Conservation (phyloP, 2,113 vertebrate genomes). For the Promerops cafer region DNA sequence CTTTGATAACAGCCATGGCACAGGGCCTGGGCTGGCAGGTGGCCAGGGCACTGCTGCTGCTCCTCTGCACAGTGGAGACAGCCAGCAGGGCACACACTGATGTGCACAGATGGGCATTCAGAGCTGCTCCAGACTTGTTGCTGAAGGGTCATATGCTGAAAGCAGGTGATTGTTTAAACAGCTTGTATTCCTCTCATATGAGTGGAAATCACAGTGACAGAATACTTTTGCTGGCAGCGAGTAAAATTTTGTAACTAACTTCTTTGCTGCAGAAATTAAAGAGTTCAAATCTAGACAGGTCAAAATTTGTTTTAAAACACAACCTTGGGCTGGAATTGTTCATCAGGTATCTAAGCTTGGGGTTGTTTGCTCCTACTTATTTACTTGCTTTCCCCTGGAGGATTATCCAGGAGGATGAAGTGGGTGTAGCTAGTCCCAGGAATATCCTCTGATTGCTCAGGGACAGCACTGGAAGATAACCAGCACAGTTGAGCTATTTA, state of each 20-base stretch:
- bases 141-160: background rate
- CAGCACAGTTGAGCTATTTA: background rate
- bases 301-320: background rate
- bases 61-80: background rate
- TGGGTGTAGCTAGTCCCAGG: background rate
- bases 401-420: background rate
- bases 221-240: background rate
- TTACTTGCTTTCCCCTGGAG: background rate
- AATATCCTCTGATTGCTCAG: background rate
- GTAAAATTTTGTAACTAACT: background rate
- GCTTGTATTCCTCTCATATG: background rate
- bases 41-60: background rate
- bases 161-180: background rate
- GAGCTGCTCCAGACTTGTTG: background rate
- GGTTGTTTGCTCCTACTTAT: background rate
- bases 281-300: background rate
- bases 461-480: background rate
- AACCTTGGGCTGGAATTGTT: background rate
- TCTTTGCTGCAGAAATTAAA: background rate
- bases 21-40: background rate
- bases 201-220: background rate
- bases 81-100: background rate
- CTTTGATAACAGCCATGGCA: background rate
- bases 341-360: background rate
- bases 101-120: accelerated